These are phyloP conservation scores for Hozukius guyotensis DNA, from an alignment of 2,797 vertebrate genomes.

Conservation along the genomic window DNA sequence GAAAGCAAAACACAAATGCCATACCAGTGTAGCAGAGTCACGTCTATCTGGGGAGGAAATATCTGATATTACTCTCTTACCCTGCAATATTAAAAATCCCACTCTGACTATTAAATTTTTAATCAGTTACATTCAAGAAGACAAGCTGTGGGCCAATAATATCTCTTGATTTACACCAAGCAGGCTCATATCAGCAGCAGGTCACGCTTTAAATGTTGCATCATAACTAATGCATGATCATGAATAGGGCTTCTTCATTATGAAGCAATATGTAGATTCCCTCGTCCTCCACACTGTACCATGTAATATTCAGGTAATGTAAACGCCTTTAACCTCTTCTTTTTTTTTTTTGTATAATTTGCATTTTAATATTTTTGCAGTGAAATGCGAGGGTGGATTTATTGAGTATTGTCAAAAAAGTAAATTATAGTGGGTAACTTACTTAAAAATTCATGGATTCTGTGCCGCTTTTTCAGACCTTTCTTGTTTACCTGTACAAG, in stretches of 20 bases:
- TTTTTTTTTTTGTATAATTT: slow-evolving; percentile 1
- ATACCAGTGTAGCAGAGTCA: slow-evolving; percentile 1
- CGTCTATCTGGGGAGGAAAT: slow-evolving; percentile 17
- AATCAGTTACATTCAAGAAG: slow-evolving; percentile 54
- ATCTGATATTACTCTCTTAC: slow-evolving; percentile 26
- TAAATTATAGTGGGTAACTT: neutral
- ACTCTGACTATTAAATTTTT: slow-evolving; percentile 54
- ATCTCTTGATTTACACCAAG: slow-evolving; percentile 50
- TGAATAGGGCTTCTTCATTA: slow-evolving; percentile 60
- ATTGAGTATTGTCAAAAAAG: neutral
- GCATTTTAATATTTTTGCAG: neutral
- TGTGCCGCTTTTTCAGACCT: neutral
- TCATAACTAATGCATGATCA: slow-evolving; percentile 67
- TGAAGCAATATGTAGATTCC: slow-evolving; percentile 36
- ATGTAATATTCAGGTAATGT: slow-evolving; percentile 45
- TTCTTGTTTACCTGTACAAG: neutral
- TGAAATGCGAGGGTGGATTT: slow-evolving; percentile 2
- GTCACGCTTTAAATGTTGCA: slow-evolving; percentile 61
- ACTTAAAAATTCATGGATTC: neutral
- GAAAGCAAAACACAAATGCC: neutral
- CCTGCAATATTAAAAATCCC: slow-evolving; percentile 37
- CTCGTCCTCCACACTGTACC: slow-evolving; percentile 14
- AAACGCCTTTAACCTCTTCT: slow-evolving; percentile 33
- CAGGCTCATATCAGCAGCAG: slow-evolving; percentile 53
- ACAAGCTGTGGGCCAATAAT: slow-evolving; percentile 52